Conservation (phyloP, 2,888 invertebrate species). For the Drosophila ochracea region DNA sequence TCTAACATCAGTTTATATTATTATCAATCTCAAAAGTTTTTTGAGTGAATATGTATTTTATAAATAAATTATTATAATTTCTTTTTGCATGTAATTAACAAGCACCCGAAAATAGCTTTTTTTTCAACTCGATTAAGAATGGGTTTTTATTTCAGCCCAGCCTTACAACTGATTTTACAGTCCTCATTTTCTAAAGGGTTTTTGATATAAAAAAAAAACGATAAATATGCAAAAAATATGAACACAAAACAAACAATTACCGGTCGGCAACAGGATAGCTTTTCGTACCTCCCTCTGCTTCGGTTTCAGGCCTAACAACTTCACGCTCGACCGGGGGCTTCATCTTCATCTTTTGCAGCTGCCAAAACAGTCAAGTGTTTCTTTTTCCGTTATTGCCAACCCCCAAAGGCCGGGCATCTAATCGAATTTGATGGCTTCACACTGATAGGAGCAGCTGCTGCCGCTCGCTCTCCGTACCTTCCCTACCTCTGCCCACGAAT, state of each 20-base stretch:
- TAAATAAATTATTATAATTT: no score
- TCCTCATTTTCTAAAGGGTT: neutral
- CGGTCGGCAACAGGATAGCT: constrained; percentile 51
- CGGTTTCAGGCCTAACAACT: constrained; percentile 22
- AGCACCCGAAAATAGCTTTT: neutral
- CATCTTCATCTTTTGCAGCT: constrained; percentile 69
- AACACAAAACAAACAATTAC: constrained; percentile 70
- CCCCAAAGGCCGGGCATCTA: constrained; percentile 61
- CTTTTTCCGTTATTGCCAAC: constrained; percentile 56
- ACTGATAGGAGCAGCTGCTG: constrained; percentile 82
- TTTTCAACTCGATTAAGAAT: neutral
- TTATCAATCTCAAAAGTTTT: neutral
- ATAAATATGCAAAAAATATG: constrained; percentile 57
- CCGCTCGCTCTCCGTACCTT: constrained; percentile 36
- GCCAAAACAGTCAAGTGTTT: constrained; percentile 78
- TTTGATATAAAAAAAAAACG: constrained; percentile 5
- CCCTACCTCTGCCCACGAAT: constrained; percentile 35
- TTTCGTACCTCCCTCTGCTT: constrained; percentile 7
- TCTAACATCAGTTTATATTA: no score
- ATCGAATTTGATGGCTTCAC: constrained; percentile 83
- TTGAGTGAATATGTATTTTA: neutral
- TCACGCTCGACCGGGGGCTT: constrained; percentile 32
- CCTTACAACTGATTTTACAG: constrained; percentile 23
- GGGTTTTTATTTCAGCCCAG: constrained; percentile 6
- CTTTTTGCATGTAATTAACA: constrained; percentile 13